Percentiles rank a stretch among this genome's conserved stretches.
These are phyloP conservation scores for Hemicrepidius hirtus DNA, from an alignment of 2,888 invertebrate genomes.

Conservation along the genomic window DNA sequence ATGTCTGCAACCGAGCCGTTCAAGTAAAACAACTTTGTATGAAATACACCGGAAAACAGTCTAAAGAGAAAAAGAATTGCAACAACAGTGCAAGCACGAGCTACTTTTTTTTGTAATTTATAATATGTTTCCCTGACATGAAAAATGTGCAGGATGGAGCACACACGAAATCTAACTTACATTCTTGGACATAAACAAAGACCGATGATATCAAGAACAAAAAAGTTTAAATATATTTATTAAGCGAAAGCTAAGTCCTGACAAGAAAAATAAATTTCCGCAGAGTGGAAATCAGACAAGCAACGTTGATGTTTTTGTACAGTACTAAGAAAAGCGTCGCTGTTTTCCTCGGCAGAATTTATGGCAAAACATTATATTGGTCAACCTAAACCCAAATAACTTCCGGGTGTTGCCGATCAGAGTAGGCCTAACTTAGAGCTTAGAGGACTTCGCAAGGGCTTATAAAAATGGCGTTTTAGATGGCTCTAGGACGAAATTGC, in stretches of 20 bases:
- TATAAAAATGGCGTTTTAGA: constrained; percentile 23
- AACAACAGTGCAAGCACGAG: constrained; percentile 14
- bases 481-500: constrained; percentile 4
- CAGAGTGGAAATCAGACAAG: constrained; percentile 6
- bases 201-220: constrained; percentile 10
- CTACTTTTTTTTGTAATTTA: constrained; percentile 38
- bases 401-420: constrained; percentile 38
- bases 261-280: constrained; percentile 21
- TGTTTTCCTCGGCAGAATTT: constrained; percentile 15
- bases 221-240: not conserved
- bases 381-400: constrained; percentile 38
- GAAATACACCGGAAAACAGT: not conserved
- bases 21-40: not conserved
- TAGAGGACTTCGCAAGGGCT: constrained; percentile 25
- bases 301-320: constrained; percentile 12
- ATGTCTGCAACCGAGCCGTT: not conserved
- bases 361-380: constrained; percentile 38
- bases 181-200: constrained; percentile 34
- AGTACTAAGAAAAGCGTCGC: constrained; percentile 5
- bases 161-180: constrained; percentile 39
- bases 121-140: constrained; percentile 38
- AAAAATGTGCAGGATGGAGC: constrained; percentile 40
- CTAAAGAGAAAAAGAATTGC: constrained; percentile 10
- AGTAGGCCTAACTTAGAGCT: constrained; percentile 29
- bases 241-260: not conserved